Percentiles rank a stretch among this genome's conserved stretches.
Conservation (phyloP, 2,888 invertebrate genomes). For the Chrysolina haemoptera region DNA sequence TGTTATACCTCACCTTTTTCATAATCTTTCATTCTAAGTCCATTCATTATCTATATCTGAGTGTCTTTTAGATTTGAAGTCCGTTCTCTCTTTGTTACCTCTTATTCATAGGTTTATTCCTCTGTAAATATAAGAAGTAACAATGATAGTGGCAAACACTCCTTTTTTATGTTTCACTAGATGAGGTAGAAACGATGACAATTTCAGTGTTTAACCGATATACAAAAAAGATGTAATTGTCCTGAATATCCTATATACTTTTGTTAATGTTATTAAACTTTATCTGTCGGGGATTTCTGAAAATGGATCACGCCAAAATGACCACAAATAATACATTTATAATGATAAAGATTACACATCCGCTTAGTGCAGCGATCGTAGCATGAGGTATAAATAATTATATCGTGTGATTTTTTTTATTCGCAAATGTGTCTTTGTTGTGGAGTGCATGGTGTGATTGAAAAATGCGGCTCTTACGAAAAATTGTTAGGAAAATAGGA, state of each 20-base stretch:
- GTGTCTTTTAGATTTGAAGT: too few species aligned
- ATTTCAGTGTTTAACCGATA: not conserved
- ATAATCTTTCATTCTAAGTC: too few species aligned
- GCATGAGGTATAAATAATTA: slow-evolving; percentile 10
- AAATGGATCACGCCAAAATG: slow-evolving; percentile 6
- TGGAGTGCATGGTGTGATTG: not conserved
- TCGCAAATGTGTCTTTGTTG: not conserved
- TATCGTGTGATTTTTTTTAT: slow-evolving; percentile 4
- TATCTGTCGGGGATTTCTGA: not conserved
- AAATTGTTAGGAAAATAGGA: slow-evolving; percentile 39
- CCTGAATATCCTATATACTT: not conserved
- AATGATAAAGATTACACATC: slow-evolving; percentile 1
- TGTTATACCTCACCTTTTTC: too few species aligned
- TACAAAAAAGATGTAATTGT: not conserved
- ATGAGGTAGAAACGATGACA: not conserved
- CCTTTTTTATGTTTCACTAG: too few species aligned
- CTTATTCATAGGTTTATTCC: too few species aligned
- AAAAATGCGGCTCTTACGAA: slow-evolving; percentile 38
- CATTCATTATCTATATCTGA: too few species aligned
- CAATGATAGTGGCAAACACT: too few species aligned
- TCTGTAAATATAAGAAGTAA: too few species aligned
- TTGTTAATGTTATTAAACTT: not conserved
- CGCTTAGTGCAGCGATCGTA: not conserved
- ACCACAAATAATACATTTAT: not conserved
- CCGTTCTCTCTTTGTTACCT: too few species aligned